phyloP scores from a whole-genome alignment of 2,113 vertebrate species.

The Python bivittatus region DNA sequence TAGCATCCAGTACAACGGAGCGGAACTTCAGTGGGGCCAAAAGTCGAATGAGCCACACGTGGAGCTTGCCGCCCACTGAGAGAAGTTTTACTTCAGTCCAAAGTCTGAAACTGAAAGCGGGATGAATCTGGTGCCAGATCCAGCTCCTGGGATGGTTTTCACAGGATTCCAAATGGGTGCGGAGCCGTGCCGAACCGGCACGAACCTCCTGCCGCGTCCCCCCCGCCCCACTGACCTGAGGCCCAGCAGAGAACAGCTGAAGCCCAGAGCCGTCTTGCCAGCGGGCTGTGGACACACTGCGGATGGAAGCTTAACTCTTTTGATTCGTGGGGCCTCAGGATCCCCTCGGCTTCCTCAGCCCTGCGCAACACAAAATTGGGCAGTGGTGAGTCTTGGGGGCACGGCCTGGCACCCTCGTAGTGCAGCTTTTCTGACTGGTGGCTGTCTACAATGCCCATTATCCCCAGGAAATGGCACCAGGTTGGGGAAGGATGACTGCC shows the following conservation, averaged over 20 bases:
- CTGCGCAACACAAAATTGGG: constrained; percentile 64
- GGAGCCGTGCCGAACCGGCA: background rate
- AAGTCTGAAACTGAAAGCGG: background rate
- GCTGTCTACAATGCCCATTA: background rate
- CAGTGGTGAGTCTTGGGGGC: background rate
- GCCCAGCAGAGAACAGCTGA: constrained; percentile 79
- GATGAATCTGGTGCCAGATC: background rate
- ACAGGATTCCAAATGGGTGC: too few species aligned
- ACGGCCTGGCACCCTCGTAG: background rate
- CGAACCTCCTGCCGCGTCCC: background rate
- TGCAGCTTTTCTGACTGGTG: background rate
- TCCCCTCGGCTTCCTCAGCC: constrained; percentile 88
- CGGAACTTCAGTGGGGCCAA: background rate
- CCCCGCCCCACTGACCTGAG: constrained; percentile 78
- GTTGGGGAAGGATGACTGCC: background rate
- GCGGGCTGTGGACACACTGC: constrained; percentile 82
- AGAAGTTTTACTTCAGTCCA: background rate
- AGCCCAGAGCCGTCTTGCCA: constrained; percentile 87
- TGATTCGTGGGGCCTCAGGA: constrained; percentile 87
- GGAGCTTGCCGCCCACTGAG: background rate
- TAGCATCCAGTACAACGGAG: background rate
- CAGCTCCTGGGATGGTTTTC: background rate
- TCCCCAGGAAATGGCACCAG: background rate
- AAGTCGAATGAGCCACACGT: background rate
- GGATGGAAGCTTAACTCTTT: constrained; percentile 85